phyloP scores from a whole-genome alignment of 2,113 vertebrate genomes.

The Protobothrops mucrosquamatus region DNA sequence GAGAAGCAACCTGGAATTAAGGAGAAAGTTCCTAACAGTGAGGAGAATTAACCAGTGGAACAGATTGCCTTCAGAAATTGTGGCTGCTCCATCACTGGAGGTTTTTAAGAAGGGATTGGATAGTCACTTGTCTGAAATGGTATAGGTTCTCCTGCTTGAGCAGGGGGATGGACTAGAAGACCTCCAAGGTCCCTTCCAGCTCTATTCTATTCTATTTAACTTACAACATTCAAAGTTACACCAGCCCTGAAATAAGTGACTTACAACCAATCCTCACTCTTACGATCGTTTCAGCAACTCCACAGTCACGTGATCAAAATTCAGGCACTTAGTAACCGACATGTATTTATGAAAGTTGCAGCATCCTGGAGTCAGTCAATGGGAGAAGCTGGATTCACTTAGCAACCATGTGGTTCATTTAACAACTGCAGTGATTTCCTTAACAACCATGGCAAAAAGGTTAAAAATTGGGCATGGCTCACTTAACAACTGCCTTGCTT shows the following conservation, averaged over 20 bases:
- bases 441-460: too few species aligned
- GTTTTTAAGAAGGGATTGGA: too few species aligned
- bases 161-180: too few species aligned
- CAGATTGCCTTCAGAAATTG: too few species aligned
- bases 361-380: background rate
- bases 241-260: background rate
- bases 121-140: too few species aligned
- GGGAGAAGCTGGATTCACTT: background rate
- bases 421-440: background rate
- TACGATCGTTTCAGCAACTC: background rate
- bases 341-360: background rate
- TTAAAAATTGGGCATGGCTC: background rate
- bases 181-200: too few species aligned
- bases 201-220: too few species aligned
- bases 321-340: background rate
- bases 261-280: background rate
- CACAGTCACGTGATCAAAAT: background rate
- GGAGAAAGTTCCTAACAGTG: too few species aligned
- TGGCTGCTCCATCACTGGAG: too few species aligned
- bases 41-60: too few species aligned
- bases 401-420: background rate
- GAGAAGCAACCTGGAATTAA: too few species aligned
- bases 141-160: too few species aligned
- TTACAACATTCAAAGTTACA: background rate
- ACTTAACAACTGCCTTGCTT: background rate